Base-by-base conservation (phyloP, 1,140 invertebrate species). In the Centruroides vittatus region DNA sequence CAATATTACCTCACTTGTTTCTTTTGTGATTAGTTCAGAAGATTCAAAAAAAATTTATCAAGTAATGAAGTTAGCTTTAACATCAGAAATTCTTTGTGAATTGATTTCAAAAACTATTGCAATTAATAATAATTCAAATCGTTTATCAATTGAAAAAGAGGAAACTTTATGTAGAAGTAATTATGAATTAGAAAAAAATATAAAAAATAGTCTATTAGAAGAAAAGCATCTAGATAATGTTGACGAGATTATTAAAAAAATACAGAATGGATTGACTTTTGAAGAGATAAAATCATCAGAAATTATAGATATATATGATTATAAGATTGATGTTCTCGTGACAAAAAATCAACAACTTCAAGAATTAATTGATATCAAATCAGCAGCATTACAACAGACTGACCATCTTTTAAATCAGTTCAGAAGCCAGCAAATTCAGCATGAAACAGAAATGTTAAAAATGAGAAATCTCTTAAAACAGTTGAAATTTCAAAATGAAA, bases 301-400 rank as follows among this genome's bases (percentile, higher is more conserved):
- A 61, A 71, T 76, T n/a, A 72, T 74, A 57, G 70, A 70, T 51
- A 64, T 76, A 12, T 76, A 75, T 69, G 73, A 74, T 66, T 70
- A 74, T 60, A 72, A 73, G 60, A 66, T 66, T 61, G 65, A 59
- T 10, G 62, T 57, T 54, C 60, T 66, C 7, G 65, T 75, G 70
- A 71, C 68, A n/a, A 73, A 73, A 65, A 73, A 74, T 61, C 67
- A 73, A 36, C 71, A 75, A 51, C 65, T 75, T 2, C 71, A 75
- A 57, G 72, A 74, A 57, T 61, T 75, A 48, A 61, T 76, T 55
- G 73, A 75, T 60, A 71, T 73, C 7, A 76, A 75, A 62, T 67
- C 70, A 4, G 46, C 71, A 55, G 72, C 73, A 1, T 55, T 76
- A 23, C 67, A 68, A 6, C 73, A 75, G 58, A 71, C 73, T 46